Percentiles rank a stretch among this genome's conserved stretches.
These are phyloP conservation scores for Achroia grisella DNA, from an alignment of 1,140 invertebrate genomes.

Conservation along the genomic window DNA sequence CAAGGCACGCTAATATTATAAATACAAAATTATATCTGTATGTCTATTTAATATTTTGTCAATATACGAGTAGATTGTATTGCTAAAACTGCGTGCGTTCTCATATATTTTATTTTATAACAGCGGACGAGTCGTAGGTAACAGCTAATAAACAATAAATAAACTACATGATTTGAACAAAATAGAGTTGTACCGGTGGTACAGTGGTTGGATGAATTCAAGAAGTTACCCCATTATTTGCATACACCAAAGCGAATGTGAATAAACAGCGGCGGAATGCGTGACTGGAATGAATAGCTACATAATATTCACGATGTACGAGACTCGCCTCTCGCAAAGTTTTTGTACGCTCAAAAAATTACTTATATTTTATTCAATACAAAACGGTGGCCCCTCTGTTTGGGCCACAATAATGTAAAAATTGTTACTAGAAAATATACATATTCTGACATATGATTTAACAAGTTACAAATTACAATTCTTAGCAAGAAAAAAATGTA, in stretches of 20 bases:
- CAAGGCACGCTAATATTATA: too few relatives aligned
- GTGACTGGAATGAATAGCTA: slow-evolving; percentile 51
- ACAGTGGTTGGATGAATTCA: slow-evolving; percentile 3
- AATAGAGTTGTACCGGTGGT: too few relatives aligned
- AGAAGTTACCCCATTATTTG: slow-evolving; percentile 55
- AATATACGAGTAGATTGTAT: too few relatives aligned
- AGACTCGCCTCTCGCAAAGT: slow-evolving; percentile 29
- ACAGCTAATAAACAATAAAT: background rate
- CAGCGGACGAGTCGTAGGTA: too few relatives aligned
- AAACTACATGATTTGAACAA: too few relatives aligned
- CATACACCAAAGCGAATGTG: slow-evolving; percentile 42
- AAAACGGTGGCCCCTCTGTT: slow-evolving; percentile 13
- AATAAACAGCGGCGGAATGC: slow-evolving; percentile 47
- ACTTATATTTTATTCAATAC: slow-evolving; percentile 38
- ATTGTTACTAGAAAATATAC: background rate
- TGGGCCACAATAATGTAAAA: slow-evolving; percentile 5
- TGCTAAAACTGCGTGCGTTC: too few relatives aligned
- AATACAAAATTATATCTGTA: too few relatives aligned
- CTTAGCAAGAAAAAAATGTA: too few relatives aligned
- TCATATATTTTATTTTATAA: too few relatives aligned
- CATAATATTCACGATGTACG: slow-evolving; percentile 26
- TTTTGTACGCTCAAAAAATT: slow-evolving; percentile 34
- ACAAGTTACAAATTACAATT: background rate
- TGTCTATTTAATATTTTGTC: too few relatives aligned
- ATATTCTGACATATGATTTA: background rate